Conservation (phyloP, 2,797 vertebrate species). For the Myiotriccus ornatus region DNA sequence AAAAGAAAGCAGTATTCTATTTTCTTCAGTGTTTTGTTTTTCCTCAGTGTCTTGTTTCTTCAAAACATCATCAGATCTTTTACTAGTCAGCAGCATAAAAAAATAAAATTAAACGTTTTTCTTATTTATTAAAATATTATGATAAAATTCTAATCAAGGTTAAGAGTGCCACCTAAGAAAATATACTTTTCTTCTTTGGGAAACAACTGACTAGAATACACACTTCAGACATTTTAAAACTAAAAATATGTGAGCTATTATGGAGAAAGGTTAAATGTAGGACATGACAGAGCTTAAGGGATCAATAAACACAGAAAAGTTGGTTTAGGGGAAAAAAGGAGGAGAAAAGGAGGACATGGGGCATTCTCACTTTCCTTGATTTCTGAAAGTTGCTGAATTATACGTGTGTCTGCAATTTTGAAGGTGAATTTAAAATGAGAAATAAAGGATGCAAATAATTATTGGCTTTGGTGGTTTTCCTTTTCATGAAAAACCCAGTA, state of each 20-base stretch:
- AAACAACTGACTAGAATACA: background rate
- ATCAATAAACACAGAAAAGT: background rate
- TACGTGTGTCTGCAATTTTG: background rate
- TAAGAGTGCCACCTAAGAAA: background rate
- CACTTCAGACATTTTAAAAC: background rate
- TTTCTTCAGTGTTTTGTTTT: background rate
- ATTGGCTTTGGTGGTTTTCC: background rate
- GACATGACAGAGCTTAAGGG: background rate
- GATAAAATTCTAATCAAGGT: background rate
- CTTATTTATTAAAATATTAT: background rate
- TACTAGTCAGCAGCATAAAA: background rate
- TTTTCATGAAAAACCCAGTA: background rate
- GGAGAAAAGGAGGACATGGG: background rate
- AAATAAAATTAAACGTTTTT: background rate
- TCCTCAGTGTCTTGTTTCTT: background rate
- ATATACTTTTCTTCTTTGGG: background rate
- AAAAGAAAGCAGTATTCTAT: background rate
- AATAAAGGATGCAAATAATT: background rate
- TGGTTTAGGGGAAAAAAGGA: background rate
- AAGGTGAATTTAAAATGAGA: background rate
- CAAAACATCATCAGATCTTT: background rate
- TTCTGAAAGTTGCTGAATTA: constrained; percentile 1
- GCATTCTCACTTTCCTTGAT: background rate
- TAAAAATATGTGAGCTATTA: background rate
- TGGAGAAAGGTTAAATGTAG: background rate